phyloP scores from a whole-genome alignment of 1,140 invertebrate genomes.

The Drosophila kikkawai region DNA sequence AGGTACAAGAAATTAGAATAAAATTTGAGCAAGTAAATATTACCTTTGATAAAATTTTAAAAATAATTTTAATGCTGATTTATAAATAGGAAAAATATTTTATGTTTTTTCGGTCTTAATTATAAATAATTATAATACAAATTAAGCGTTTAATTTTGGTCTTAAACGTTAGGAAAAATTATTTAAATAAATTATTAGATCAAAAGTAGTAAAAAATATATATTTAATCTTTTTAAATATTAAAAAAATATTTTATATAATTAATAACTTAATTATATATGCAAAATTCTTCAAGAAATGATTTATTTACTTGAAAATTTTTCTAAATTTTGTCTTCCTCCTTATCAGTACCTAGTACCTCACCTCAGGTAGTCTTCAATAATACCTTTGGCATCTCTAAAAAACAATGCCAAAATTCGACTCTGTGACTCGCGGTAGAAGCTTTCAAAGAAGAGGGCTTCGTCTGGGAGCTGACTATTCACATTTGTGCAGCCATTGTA shows the following conservation, averaged over 20 bases:
- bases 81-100: not conserved
- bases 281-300: not conserved
- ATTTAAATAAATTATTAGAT: no score
- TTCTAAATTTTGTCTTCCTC: not conserved
- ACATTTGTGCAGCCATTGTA: conserved; percentile 79
- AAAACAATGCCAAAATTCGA: conserved; percentile 42
- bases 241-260: not conserved
- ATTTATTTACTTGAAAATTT: not conserved
- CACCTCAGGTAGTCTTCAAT: not conserved
- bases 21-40: no score
- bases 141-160: no score
- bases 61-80: no score
- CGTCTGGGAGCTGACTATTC: conserved; percentile 52
- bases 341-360: not conserved
- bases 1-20: not conserved
- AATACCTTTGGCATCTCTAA: conserved; percentile 11
- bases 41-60: not conserved
- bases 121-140: no score
- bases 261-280: not conserved
- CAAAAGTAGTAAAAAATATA: no score
- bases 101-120: not conserved
- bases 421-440: not conserved
- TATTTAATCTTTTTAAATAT: not conserved
- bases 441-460: not conserved
- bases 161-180: no score